phyloP scores from a whole-genome alignment of 2,113 vertebrate genomes.

The Tragelaphus buxtoni region DNA sequence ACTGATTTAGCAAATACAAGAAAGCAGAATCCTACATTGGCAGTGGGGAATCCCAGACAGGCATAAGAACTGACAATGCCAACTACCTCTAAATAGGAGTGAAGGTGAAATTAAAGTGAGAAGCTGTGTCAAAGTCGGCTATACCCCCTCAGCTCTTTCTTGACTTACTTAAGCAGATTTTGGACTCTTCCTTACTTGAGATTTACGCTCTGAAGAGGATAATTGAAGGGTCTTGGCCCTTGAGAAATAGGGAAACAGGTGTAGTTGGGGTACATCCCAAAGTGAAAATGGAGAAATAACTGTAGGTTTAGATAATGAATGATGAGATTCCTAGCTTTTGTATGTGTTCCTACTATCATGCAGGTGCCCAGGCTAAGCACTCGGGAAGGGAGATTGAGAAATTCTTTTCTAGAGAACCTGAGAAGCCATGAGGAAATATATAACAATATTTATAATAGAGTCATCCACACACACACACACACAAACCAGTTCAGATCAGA shows the following conservation, averaged over 20 bases:
- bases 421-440: not conserved
- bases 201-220: not conserved
- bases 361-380: not conserved
- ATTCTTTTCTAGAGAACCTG: not conserved
- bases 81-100: not conserved
- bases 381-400: not conserved
- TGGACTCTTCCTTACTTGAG: not conserved
- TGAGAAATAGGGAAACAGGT: not conserved
- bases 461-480: not conserved
- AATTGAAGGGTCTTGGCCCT: not conserved
- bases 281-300: not conserved
- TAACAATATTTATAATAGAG: not conserved
- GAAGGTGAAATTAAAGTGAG: not conserved
- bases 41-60: not conserved
- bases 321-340: not conserved
- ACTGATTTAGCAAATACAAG: not conserved
- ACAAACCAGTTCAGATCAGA: not conserved
- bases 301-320: not conserved
- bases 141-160: rapidly evolving
- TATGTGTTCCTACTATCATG: not conserved
- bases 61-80: not conserved
- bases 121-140: not conserved
- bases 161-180: too few relatives aligned
- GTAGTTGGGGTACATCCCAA: not conserved
- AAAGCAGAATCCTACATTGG: not conserved